These are phyloP conservation scores for Leptestheria dahalacensis DNA, from an alignment of 1,140 invertebrate genomes.

Conservation along the genomic window DNA sequence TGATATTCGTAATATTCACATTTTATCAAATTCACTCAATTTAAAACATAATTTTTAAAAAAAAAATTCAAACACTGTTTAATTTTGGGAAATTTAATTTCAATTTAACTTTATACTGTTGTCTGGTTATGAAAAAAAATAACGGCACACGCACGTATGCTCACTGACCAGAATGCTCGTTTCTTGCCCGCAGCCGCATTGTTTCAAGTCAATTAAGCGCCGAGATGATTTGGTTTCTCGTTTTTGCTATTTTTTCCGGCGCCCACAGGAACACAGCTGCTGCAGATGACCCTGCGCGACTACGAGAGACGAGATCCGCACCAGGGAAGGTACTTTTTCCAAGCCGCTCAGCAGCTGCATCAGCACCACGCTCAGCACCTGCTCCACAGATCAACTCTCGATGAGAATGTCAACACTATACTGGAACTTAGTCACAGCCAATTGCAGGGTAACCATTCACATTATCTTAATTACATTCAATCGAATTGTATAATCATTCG, in stretches of 20 bases:
- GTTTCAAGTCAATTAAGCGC: not conserved
- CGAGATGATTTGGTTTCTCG: not conserved
- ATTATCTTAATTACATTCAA: not conserved
- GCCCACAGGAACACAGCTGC: not conserved
- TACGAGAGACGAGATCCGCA: not conserved
- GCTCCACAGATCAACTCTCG: not conserved
- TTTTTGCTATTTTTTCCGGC: too few relatives aligned
- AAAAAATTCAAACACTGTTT: too few relatives aligned
- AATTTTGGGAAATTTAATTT: too few relatives aligned
- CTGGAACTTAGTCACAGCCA: not conserved
- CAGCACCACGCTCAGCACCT: not conserved
- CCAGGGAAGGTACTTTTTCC: not conserved
- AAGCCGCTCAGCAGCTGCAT: not conserved
- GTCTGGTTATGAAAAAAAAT: too few relatives aligned
- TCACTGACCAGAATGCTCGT: too few relatives aligned
- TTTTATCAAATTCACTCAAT: too few relatives aligned
- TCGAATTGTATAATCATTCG: not conserved
- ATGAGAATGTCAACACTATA: not conserved
- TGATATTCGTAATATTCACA: too few relatives aligned
- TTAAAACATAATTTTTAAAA: too few relatives aligned
- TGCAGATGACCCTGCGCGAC: not conserved
- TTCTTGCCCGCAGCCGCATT: not conserved
- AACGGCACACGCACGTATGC: too few relatives aligned
- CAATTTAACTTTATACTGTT: too few relatives aligned
- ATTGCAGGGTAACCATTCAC: not conserved